Conservation (phyloP, 1,140 invertebrate species). For the Gerris buenoi region DNA sequence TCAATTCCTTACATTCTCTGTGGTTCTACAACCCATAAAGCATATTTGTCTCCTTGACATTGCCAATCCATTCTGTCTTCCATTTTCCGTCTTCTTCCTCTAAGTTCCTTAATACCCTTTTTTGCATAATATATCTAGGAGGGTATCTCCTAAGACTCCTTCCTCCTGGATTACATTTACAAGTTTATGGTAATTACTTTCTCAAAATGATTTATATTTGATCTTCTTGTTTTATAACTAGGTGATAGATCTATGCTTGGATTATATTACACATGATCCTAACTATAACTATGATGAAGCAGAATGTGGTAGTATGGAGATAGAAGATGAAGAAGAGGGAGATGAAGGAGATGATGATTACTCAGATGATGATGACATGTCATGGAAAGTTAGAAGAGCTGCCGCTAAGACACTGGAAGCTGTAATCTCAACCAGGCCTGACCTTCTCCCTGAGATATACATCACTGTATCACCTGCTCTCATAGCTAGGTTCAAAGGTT, state of each 20-base stretch:
- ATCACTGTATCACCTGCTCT: slow-evolving; percentile 72
- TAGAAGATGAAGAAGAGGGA: slow-evolving; percentile 55
- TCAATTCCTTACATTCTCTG: too few relatives aligned
- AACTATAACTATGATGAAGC: slow-evolving; percentile 96
- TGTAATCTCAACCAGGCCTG: slow-evolving; percentile 78
- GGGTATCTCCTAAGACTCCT: too few relatives aligned
- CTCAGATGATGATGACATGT: slow-evolving; percentile 98
- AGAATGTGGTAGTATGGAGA: slow-evolving; percentile 43
- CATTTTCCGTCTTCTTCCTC: too few relatives aligned
- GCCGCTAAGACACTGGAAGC: slow-evolving; percentile 96
- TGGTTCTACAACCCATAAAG: too few relatives aligned
- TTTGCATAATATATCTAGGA: too few relatives aligned
- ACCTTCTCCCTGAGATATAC: slow-evolving; percentile 82
- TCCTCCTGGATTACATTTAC: too few relatives aligned
- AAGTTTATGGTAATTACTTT: too few relatives aligned
- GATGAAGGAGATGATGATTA: slow-evolving; percentile 74
- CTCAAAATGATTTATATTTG: too few relatives aligned
- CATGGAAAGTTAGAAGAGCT: slow-evolving; percentile 89
- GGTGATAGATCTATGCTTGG: slow-evolving; percentile 52
- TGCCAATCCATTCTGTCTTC: too few relatives aligned
- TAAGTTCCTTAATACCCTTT: too few relatives aligned
- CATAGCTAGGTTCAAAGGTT: slow-evolving; percentile 83
- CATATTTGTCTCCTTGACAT: too few relatives aligned
- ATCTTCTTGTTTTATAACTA: too few relatives aligned
- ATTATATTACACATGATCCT: slow-evolving; percentile 92